phyloP scores from a whole-genome alignment of 2,797 vertebrate genomes.

The Psittacula derbiana region DNA sequence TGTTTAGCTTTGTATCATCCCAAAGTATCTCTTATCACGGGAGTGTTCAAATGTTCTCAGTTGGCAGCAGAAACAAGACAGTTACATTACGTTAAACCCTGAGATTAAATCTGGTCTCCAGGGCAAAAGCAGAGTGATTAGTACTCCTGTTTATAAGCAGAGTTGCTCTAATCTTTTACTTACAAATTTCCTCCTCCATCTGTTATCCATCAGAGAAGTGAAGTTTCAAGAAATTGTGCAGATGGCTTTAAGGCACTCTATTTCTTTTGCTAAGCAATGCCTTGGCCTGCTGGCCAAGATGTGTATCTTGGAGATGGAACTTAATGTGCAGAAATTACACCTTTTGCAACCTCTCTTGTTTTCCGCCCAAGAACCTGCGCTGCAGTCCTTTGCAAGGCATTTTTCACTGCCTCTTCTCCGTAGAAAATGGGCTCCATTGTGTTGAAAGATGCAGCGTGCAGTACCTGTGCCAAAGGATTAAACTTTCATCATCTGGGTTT shows the following conservation, averaged over 20 bases:
- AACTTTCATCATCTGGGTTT: slow-evolving; percentile 56
- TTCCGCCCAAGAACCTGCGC: neutral
- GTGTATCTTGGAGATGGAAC: neutral
- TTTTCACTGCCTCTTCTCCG: neutral
- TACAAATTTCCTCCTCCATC: slow-evolving; percentile 60
- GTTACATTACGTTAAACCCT: slow-evolving; percentile 53
- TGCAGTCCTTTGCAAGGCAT: neutral
- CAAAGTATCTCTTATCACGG: neutral
- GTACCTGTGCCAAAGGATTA: slow-evolving; percentile 61
- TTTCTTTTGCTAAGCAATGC: neutral
- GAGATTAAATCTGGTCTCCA: slow-evolving; percentile 63
- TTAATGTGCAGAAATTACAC: neutral
- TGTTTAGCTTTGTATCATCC: slow-evolving; percentile 25
- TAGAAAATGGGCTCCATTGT: neutral
- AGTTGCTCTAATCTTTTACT: slow-evolving; percentile 60
- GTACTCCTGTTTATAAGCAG: slow-evolving; percentile 60
- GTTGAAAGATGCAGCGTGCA: slow-evolving; percentile 17
- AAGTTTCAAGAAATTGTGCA: slow-evolving; percentile 58
- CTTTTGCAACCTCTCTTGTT: neutral
- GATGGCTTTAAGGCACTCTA: slow-evolving; percentile 28
- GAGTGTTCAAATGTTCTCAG: neutral
- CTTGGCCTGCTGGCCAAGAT: slow-evolving; percentile 13
- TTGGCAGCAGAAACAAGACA: slow-evolving; percentile 57
- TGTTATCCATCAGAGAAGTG: slow-evolving; percentile 63
- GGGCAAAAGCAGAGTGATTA: slow-evolving; percentile 59